phyloP scores from a whole-genome alignment of 2,113 vertebrate species.

The Passer montanus region DNA sequence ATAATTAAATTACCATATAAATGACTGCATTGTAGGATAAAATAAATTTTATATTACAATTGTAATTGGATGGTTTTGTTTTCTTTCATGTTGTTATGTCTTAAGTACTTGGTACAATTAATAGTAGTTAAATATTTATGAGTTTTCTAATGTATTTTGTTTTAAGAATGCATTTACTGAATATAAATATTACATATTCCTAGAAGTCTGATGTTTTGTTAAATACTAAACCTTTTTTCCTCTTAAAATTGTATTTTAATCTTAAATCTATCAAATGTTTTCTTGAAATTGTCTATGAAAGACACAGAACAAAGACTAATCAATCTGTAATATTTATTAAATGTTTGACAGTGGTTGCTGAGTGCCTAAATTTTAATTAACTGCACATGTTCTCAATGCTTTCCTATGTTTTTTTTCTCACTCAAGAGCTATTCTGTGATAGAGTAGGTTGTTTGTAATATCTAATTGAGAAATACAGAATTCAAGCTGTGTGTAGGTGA shows the following conservation, averaged over 20 bases:
- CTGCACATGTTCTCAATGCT: conserved; percentile 14
- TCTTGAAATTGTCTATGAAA: neutral
- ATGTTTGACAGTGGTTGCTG: conserved; percentile 32
- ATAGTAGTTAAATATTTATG: conserved; percentile 18
- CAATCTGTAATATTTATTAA: conserved; percentile 48
- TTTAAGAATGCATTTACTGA: neutral
- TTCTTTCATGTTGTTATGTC: neutral
- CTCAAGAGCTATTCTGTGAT: conserved; percentile 33
- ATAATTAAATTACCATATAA: neutral
- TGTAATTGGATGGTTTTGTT: neutral
- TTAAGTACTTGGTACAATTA: neutral
- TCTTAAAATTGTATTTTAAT: neutral
- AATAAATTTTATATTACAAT: neutral
- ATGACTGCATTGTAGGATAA: neutral
- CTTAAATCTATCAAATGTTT: neutral
- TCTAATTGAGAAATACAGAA: conserved; percentile 65
- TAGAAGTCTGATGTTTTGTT: neutral
- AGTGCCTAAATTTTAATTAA: conserved; percentile 43
- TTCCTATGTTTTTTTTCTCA: neutral
- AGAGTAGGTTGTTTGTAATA: conserved; percentile 55
- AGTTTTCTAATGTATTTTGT: neutral
- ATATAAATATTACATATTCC: neutral
- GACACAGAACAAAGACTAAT: conserved; percentile 27
- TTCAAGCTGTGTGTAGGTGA: conserved; percentile 75
- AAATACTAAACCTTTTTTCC: neutral